Percentiles rank a stretch among this genome's conserved stretches.
Evolutionary conservation across 2,888 invertebrate species (phyloP).

Genomic region (Nomada hirtipes): DNA sequence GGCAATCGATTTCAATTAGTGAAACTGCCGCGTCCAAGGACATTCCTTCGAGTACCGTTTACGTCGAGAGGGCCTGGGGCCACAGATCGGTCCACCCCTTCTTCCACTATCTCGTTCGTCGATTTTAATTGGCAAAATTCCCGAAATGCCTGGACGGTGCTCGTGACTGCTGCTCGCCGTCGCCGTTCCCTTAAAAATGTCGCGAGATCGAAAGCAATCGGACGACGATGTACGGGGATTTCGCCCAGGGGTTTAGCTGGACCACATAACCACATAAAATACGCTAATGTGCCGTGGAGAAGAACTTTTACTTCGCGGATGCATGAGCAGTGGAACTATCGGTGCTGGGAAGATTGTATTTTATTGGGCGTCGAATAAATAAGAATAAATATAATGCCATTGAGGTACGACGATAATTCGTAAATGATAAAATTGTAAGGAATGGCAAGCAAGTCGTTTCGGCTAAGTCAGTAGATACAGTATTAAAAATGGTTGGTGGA

Average conservation of each 20-base stretch:
- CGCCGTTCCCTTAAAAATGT: slow-evolving; percentile 33
- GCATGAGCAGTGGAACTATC: too few relatives aligned
- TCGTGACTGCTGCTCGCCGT: slow-evolving; percentile 40
- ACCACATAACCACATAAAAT: not conserved
- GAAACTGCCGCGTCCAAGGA: slow-evolving; percentile 73
- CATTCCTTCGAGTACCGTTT: slow-evolving; percentile 70
- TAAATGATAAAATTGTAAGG: too few relatives aligned
- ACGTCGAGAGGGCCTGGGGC: slow-evolving; percentile 55
- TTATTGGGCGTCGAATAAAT: too few relatives aligned
- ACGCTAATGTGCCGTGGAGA: not conserved
- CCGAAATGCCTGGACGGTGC: slow-evolving; percentile 60
- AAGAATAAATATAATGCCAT: too few relatives aligned
- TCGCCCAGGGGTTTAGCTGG: not conserved
- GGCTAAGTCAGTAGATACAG: too few relatives aligned
- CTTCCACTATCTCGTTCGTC: slow-evolving; percentile 52
- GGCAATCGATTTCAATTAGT: slow-evolving; percentile 77
- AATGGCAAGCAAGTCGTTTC: too few relatives aligned
- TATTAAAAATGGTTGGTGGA: too few relatives aligned
- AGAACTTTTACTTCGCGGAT: not conserved
- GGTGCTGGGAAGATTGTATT: too few relatives aligned
- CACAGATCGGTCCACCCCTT: slow-evolving; percentile 39
- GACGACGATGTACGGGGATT: not conserved
- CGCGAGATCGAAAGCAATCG: slow-evolving; percentile 58
- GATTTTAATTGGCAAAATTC: slow-evolving; percentile 74
- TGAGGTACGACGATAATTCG: too few relatives aligned